A percentile compares a stretch with the other conserved stretches of the same genome.
phyloP scores from a whole-genome alignment of 2,113 vertebrate genomes.

The Theristicus caerulescens region DNA sequence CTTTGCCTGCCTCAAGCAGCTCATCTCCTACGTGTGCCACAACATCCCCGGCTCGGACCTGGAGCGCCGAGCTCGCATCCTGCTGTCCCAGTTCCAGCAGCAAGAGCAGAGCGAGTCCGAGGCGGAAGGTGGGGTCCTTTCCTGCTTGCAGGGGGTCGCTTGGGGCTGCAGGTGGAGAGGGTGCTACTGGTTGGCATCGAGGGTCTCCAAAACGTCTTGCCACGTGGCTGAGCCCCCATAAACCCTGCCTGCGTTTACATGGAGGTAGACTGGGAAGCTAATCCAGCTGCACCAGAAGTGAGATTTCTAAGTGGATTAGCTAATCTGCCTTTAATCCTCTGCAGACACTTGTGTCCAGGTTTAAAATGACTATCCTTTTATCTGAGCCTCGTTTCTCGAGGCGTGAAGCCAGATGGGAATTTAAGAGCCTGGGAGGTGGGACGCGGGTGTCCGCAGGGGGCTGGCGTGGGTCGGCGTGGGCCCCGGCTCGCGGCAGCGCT shows the following conservation, averaged over 20 bases:
- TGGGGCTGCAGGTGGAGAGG: neutral
- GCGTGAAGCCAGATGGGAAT: neutral
- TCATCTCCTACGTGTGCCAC: constrained; percentile 87
- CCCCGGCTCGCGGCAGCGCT: accelerated
- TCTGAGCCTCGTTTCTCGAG: neutral
- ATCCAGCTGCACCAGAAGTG: neutral
- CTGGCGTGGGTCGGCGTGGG: neutral
- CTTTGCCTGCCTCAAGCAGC: constrained; percentile 88
- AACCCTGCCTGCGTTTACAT: neutral
- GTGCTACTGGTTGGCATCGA: neutral
- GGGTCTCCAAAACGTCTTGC: neutral
- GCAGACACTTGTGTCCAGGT: neutral
- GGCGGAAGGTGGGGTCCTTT: constrained; percentile 75
- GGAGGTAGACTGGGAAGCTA: neutral
- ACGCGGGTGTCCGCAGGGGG: neutral
- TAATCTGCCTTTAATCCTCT: constrained; percentile 22
- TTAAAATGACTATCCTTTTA: neutral
- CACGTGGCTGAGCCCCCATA: accelerated
- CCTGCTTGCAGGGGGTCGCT: accelerated
- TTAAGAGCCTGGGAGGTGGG: neutral
- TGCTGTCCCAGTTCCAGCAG: constrained; percentile 91
- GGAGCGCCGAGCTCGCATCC: constrained; percentile 90
- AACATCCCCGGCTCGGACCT: constrained; percentile 93
- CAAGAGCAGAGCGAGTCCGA: constrained; percentile 81
- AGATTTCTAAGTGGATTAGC: neutral